These are phyloP conservation scores for Laothoe populi DNA, from an alignment of 2,888 invertebrate species.

Conservation along the genomic window DNA sequence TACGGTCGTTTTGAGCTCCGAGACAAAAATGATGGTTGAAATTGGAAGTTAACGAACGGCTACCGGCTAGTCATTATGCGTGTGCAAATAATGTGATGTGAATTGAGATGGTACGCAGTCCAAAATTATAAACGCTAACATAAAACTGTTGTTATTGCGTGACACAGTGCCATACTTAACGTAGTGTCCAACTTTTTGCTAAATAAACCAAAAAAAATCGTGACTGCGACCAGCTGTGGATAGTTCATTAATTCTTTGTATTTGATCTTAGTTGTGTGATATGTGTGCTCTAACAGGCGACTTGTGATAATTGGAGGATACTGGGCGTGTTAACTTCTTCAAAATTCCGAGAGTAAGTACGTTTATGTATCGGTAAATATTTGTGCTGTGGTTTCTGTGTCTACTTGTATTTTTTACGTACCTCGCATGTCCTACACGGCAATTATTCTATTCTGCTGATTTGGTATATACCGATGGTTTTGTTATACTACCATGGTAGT, in stretches of 20 bases:
- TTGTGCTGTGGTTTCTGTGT: neutral
- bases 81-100: conserved; percentile 60
- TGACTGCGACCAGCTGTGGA: conserved; percentile 51
- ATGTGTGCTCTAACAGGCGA: neutral
- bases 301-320: conserved; percentile 23
- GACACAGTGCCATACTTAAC: conserved; percentile 47
- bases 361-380: conserved; percentile 13
- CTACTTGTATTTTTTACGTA: conserved; percentile 3
- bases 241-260: conserved; percentile 54
- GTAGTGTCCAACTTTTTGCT: conserved; percentile 43
- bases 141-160: conserved; percentile 35
- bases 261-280: conserved; percentile 38
- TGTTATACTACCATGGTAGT: neutral
- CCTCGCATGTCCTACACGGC: too few species aligned
- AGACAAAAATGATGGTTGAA: conserved; percentile 25
- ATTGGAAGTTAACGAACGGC: conserved; percentile 35
- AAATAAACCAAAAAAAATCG: conserved; percentile 38
- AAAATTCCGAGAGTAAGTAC: conserved; percentile 21
- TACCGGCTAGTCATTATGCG: conserved; percentile 44
- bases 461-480: neutral
- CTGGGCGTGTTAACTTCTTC: neutral
- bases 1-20: conserved; percentile 34
- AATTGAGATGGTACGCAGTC: conserved; percentile 43
- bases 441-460: neutral
- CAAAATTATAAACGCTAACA: neutral